Evolutionary conservation across 2,797 vertebrate genomes (phyloP).

Genomic region (Eptatretus atami): DNA sequence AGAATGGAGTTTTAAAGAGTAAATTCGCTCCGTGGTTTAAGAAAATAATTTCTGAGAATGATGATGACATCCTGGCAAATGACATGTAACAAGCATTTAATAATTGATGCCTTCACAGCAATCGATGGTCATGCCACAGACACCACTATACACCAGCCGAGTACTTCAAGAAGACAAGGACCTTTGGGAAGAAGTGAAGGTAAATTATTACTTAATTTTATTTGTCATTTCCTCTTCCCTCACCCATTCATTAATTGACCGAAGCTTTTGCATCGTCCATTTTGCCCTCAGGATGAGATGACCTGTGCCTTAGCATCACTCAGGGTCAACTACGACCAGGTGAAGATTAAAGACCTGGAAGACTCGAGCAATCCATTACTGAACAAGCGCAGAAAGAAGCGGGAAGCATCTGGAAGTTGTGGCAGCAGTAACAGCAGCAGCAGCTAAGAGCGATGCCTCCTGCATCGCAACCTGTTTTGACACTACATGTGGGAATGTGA

Average conservation of each 20-base stretch:
- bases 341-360: slow-evolving; percentile 86
- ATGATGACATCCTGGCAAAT: not conserved
- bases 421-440: too few relatives aligned
- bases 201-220: slow-evolving; percentile 13
- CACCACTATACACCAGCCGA: slow-evolving; percentile 63
- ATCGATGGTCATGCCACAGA: slow-evolving; percentile 64
- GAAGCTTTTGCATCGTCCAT: not conserved
- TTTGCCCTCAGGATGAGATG: slow-evolving; percentile 50
- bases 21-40: too few relatives aligned
- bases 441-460: too few relatives aligned
- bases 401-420: slow-evolving; percentile 18
- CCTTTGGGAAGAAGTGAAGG: slow-evolving; percentile 94
- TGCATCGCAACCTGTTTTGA: too few relatives aligned
- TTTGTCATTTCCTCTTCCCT: too few relatives aligned
- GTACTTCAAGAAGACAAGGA: slow-evolving; percentile 75
- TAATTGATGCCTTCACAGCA: slow-evolving; percentile 18
- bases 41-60: too few relatives aligned
- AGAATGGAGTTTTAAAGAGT: too few relatives aligned
- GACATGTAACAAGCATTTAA: not conserved
- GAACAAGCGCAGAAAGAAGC: slow-evolving; percentile 80
- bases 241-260: too few relatives aligned
- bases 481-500: too few relatives aligned
- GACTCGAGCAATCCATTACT: slow-evolving; percentile 72
- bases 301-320: slow-evolving; percentile 81
- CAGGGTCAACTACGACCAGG: slow-evolving; percentile 91